Evolutionary conservation across 2,113 vertebrate genomes (phyloP).

Genomic region (zebrafish (Danio rerio)): DNA sequence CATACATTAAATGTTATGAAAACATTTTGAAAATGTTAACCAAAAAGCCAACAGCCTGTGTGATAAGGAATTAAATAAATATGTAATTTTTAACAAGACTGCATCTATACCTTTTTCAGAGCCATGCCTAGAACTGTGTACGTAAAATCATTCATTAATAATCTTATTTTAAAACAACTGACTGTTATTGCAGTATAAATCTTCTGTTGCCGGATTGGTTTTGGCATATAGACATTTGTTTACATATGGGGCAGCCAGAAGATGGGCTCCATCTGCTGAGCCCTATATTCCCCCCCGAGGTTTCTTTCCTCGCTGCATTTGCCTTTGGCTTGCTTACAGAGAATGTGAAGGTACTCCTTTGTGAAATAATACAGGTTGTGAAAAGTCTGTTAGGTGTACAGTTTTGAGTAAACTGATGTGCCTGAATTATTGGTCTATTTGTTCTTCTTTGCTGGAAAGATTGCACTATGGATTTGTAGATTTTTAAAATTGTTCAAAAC

Average conservation of each 20-base stretch:
- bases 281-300: neutral
- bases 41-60: too few relatives aligned
- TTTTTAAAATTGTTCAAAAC: neutral
- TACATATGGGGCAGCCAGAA: neutral
- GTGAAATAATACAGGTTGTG: neutral
- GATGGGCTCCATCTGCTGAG: neutral
- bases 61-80: too few relatives aligned
- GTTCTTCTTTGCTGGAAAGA: neutral
- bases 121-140: too few relatives aligned
- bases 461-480: neutral
- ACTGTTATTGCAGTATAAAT: neutral
- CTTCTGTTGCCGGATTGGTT: neutral
- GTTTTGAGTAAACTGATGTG: neutral
- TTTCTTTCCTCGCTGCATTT: neutral
- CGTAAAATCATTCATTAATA: neutral
- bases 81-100: too few relatives aligned
- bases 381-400: neutral
- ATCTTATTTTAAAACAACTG: neutral
- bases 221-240: neutral
- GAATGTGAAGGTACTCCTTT: neutral
- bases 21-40: too few relatives aligned
- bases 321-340: neutral
- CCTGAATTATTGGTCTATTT: neutral
- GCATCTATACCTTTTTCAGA: too few relatives aligned
- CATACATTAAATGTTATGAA: too few relatives aligned